phyloP scores from a whole-genome alignment of 2,113 vertebrate species.

The Romanogobio albipinnatus region DNA sequence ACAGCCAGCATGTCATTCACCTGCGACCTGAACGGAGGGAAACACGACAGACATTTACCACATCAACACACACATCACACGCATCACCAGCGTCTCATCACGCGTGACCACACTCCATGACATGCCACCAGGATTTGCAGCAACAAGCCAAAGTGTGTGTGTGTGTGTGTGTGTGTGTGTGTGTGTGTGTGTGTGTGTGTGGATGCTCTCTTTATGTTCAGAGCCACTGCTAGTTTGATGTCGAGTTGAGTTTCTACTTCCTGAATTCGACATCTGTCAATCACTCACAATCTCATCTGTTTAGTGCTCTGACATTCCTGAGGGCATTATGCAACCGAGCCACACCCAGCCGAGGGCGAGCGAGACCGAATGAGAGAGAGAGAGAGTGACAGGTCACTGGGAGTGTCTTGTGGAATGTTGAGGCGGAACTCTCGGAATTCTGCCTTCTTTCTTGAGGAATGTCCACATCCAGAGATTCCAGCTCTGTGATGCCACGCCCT shows the following conservation, averaged over 20 bases:
- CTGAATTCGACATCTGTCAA: background rate
- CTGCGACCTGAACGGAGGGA: slow-evolving; percentile 72
- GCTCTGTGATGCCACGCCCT: background rate
- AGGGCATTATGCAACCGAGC: background rate
- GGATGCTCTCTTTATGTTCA: background rate
- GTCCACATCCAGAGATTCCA: background rate
- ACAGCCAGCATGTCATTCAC: slow-evolving; percentile 81
- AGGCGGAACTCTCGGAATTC: slow-evolving; percentile 22
- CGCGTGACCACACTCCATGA: background rate
- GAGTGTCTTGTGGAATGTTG: slow-evolving; percentile 24
- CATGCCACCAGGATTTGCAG: background rate
- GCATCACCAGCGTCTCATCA: too few species aligned
- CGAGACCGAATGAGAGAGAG: background rate
- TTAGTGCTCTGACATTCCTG: background rate
- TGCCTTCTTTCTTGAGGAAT: background rate
- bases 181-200: background rate
- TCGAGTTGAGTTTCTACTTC: background rate
- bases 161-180: too few species aligned
- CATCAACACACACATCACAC: background rate
- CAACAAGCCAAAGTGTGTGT: background rate
- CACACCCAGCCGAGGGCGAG: background rate
- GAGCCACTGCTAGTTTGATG: background rate
- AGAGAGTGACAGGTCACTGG: background rate
- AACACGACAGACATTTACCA: background rate
- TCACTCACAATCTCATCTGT: background rate